Percentiles rank a stretch among this genome's conserved stretches.
Conservation (phyloP, 1,140 invertebrate species). For the Diachasma alloeum region DNA sequence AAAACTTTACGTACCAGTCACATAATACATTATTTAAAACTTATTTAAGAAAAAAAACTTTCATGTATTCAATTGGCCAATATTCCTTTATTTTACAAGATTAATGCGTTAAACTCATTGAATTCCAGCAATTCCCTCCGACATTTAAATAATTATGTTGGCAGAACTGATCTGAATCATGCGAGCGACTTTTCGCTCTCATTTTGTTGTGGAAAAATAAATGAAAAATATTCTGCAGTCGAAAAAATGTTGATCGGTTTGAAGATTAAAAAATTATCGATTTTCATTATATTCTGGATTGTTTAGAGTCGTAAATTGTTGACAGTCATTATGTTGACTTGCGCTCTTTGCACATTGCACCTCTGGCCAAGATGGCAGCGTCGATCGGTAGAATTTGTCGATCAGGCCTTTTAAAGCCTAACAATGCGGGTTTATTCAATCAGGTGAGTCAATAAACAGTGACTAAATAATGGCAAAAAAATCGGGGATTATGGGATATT, state of each 20-base stretch:
- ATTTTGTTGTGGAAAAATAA: neutral
- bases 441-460: slow-evolving; percentile 61
- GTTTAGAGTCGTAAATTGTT: neutral
- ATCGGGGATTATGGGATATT: neutral
- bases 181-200: neutral
- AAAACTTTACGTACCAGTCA: too few species aligned
- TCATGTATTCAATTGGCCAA: too few species aligned
- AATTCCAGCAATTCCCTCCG: neutral
- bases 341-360: slow-evolving; percentile 45
- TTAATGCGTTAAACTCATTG: neutral
- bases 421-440: slow-evolving; percentile 60
- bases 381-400: slow-evolving; percentile 82
- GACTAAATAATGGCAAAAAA: neutral
- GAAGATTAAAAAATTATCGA: neutral
- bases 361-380: slow-evolving; percentile 80
- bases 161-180: neutral
- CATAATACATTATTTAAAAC: too few species aligned
- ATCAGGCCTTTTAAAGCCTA: slow-evolving; percentile 76
- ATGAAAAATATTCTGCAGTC: neutral
- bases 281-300: neutral
- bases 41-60: too few species aligned
- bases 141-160: neutral
- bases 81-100: neutral
- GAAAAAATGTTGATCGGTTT: neutral
- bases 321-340: slow-evolving; percentile 37